A percentile compares a stretch with the other conserved stretches of the same genome.
These are phyloP conservation scores for Melanerpes aurifrons DNA, from an alignment of 2,113 vertebrate species.

Conservation along the genomic window DNA sequence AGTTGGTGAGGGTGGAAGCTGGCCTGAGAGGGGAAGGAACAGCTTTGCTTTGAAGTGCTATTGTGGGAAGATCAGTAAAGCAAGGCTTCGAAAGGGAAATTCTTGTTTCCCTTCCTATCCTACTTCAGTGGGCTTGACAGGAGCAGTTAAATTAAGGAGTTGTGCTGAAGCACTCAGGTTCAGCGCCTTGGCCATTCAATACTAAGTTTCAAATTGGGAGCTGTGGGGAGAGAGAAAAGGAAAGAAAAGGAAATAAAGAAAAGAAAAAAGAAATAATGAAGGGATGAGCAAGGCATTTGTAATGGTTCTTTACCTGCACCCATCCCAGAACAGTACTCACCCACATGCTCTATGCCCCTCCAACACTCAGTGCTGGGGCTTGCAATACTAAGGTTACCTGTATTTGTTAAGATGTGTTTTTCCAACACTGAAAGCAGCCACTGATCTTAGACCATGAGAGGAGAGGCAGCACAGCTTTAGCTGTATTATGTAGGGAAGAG, in stretches of 20 bases:
- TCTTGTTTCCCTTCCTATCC: constrained; percentile 51
- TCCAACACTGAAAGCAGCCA: not conserved
- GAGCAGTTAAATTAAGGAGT: not conserved
- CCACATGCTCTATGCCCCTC: not conserved
- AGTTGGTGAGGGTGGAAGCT: constrained; percentile 38
- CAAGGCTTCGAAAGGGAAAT: constrained; percentile 44
- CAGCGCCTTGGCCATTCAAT: not conserved
- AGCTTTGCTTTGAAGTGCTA: constrained; percentile 52
- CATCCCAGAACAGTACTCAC: not conserved
- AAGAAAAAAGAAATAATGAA: not conserved
- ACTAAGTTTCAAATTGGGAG: not conserved
- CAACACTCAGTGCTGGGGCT: not conserved
- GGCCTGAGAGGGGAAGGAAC: constrained; percentile 59
- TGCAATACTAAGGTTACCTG: not conserved
- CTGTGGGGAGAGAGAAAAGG: too few species aligned
- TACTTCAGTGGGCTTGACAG: not conserved
- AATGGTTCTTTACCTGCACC: not conserved
- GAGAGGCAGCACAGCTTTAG: not conserved
- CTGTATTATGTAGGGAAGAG: not conserved
- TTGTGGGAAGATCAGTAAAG: constrained; percentile 21
- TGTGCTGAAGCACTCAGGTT: not conserved
- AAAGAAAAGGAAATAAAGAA: not conserved
- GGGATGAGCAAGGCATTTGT: not conserved
- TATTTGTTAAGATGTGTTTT: not conserved
- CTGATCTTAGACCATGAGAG: not conserved